phyloP scores from a whole-genome alignment of 2,888 invertebrate genomes.

The Neoaliturus tenellus region DNA sequence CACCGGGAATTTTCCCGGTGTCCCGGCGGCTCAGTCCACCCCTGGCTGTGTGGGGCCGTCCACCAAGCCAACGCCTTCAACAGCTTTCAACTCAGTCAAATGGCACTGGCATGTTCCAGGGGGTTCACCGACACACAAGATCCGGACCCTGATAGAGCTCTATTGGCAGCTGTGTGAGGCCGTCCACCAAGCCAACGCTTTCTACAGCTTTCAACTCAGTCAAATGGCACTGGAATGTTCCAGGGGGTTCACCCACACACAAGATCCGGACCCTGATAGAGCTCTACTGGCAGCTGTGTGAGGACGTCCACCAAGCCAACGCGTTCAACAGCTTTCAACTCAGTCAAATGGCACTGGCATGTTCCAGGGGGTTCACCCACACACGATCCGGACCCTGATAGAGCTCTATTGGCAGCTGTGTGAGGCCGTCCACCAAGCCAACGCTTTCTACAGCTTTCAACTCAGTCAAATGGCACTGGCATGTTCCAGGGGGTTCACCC shows the following conservation, averaged over 20 bases:
- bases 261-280: not conserved
- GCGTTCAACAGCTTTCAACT: constrained; percentile 31
- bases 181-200: constrained; percentile 6
- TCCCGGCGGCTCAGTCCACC: too few species aligned
- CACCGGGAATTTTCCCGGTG: too few species aligned
- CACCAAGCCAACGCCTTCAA: constrained; percentile 17
- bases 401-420: constrained; percentile 33
- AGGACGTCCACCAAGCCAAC: constrained; percentile 8
- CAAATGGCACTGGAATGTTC: too few species aligned
- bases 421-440: constrained; percentile 5
- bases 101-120: too few species aligned
- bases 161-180: constrained; percentile 33
- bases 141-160: not conserved
- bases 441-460: constrained; percentile 28
- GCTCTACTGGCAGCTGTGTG: constrained; percentile 28
- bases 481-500: not conserved
- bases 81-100: constrained; percentile 28
- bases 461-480: too few species aligned
- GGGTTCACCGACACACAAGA: not conserved
- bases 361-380: not conserved
- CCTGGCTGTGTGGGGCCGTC: constrained; percentile 19
- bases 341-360: too few species aligned
- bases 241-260: not conserved
- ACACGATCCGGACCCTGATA: not conserved
- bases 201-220: constrained; percentile 35